A percentile compares a stretch with the other conserved stretches of the same genome.
phyloP scores from a whole-genome alignment of 2,888 invertebrate genomes.

The Drosophila histrio region DNA sequence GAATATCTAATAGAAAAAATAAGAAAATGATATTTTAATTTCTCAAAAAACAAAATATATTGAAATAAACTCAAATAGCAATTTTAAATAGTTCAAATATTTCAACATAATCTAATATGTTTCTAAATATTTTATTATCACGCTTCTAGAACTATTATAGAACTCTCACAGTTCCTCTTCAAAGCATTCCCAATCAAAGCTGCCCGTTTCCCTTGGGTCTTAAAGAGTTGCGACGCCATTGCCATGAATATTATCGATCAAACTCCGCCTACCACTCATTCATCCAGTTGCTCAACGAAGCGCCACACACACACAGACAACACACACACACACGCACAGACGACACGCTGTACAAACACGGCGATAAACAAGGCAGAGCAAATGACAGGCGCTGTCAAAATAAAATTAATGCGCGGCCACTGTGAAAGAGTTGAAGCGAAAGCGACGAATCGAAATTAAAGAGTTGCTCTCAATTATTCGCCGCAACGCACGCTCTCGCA shows the following conservation, averaged over 20 bases:
- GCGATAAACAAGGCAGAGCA: conserved; percentile 31
- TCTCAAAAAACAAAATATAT: background rate
- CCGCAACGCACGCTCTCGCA: conserved; percentile 35
- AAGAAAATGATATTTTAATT: no score
- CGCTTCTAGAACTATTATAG: background rate
- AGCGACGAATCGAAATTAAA: conserved; percentile 61
- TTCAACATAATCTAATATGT: background rate
- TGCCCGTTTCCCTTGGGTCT: conserved; percentile 10
- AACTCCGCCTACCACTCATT: conserved; percentile 77
- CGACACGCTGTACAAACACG: conserved; percentile 4
- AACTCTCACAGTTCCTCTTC: no score
- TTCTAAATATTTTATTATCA: background rate
- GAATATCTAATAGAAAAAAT: no score
- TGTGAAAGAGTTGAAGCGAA: conserved; percentile 70
- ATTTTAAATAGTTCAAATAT: background rate
- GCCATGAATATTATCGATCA: conserved; percentile 77
- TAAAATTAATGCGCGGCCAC: conserved; percentile 65
- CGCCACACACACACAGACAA: conserved; percentile 8
- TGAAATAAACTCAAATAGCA: background rate
- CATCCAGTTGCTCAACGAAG: conserved; percentile 4
- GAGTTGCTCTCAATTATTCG: conserved; percentile 54
- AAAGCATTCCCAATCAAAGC: background rate
- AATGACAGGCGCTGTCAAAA: conserved; percentile 70
- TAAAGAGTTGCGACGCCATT: conserved; percentile 73
- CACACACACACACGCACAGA: conserved; percentile 17